Evolutionary conservation across 2,888 invertebrate genomes (phyloP).

Genomic region (Hydrotaea diabolus): DNA sequence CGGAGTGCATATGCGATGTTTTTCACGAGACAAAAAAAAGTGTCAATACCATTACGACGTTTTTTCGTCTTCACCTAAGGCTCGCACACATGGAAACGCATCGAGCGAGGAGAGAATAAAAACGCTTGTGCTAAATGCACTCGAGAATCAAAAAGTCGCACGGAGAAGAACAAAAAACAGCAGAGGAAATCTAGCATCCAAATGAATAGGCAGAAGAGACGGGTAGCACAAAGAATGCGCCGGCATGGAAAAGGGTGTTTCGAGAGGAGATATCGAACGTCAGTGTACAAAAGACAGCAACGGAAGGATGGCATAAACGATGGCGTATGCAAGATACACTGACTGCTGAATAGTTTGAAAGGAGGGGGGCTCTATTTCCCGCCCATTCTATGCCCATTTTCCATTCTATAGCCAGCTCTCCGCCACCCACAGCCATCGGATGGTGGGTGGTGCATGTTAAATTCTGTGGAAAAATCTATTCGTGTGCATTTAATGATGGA

Average conservation of each 20-base stretch:
- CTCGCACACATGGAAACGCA: slow-evolving; percentile 29
- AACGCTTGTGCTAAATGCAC: slow-evolving; percentile 45
- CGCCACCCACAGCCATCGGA: background rate
- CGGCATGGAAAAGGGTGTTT: background rate
- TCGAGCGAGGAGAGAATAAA: slow-evolving; percentile 38
- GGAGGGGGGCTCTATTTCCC: slow-evolving; percentile 13
- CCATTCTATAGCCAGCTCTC: background rate
- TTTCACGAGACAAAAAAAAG: slow-evolving; percentile 3
- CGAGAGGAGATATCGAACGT: slow-evolving; percentile 12
- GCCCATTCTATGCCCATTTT: background rate
- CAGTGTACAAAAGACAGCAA: slow-evolving; percentile 32
- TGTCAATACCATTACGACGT: slow-evolving; percentile 28
- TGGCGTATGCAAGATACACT: slow-evolving; percentile 60
- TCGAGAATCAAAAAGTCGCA: slow-evolving; percentile 23
- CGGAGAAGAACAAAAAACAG: background rate
- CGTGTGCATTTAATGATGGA: slow-evolving; percentile 74
- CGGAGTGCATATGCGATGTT: background rate
- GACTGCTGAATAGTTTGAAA: slow-evolving; percentile 53
- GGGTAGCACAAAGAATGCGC: background rate
- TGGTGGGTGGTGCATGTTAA: slow-evolving; percentile 69
- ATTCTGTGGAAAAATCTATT: slow-evolving; percentile 75
- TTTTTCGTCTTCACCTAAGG: background rate
- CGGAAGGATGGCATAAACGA: slow-evolving; percentile 62
- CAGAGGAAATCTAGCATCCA: background rate
- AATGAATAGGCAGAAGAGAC: slow-evolving; percentile 21